Evolutionary conservation across 2,113 vertebrate genomes (phyloP).

Genomic region (Actinemys pallida): DNA sequence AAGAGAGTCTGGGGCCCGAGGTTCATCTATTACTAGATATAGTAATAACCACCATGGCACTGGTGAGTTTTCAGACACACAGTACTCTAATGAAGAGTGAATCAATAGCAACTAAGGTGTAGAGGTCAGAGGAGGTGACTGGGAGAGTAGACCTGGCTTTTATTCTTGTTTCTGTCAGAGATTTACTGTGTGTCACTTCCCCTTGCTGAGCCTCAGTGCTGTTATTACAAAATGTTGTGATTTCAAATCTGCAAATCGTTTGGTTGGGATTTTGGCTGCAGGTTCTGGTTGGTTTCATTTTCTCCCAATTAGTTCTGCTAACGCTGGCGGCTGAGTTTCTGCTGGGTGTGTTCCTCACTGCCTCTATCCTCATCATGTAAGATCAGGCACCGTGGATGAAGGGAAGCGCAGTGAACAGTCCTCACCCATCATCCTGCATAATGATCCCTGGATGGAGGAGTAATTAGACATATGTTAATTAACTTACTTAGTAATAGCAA

Average conservation of each 20-base stretch:
- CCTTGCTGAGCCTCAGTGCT: no score
- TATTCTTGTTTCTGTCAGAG: background rate
- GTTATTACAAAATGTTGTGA: background rate
- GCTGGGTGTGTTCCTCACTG: background rate
- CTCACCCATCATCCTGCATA: background rate
- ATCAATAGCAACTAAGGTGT: background rate
- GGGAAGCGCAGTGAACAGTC: background rate
- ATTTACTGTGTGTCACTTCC: background rate
- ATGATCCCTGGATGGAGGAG: background rate
- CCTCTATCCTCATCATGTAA: background rate
- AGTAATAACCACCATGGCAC: background rate
- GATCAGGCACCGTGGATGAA: background rate
- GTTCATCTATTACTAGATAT: background rate
- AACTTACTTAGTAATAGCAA: background rate
- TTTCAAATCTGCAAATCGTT: background rate
- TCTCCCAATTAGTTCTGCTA: background rate
- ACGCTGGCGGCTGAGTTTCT: background rate
- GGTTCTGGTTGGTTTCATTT: background rate
- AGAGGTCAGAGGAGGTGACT: background rate
- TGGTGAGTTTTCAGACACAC: background rate
- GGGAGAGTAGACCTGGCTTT: background rate
- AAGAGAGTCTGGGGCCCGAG: background rate
- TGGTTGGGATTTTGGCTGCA: background rate
- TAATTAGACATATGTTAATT: background rate
- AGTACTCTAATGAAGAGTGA: background rate